Evolutionary conservation across 64 coral and sea anemone species (phyloP).

Genomic region (Orbicella faveolata): DNA sequence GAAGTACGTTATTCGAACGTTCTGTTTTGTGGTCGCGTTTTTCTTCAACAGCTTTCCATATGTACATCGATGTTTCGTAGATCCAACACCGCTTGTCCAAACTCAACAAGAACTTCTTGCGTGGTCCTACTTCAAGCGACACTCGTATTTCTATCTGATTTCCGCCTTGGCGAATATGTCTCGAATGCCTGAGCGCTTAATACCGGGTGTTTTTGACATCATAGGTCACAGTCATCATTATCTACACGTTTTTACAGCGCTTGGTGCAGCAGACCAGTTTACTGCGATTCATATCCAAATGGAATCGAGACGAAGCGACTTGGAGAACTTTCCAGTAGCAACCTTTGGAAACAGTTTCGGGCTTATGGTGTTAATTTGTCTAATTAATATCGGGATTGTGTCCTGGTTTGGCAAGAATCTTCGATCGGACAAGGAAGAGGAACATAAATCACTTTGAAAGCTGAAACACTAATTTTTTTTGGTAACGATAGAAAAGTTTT

Average conservation of each 20-base stretch:
- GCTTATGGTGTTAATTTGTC: slow-evolving; percentile 58
- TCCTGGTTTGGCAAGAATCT: slow-evolving; percentile 66
- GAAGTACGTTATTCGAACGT: slow-evolving; percentile 84
- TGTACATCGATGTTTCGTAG: slow-evolving; percentile 38
- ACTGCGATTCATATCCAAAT: slow-evolving; percentile 77
- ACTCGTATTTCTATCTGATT: slow-evolving; percentile 69
- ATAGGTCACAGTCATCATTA: slow-evolving; percentile 91
- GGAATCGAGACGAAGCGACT: slow-evolving; percentile 48
- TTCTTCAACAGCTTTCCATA: slow-evolving; percentile 82
- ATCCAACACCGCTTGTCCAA: background rate
- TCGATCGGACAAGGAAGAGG: slow-evolving; percentile 86
- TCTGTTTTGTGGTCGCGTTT: slow-evolving; percentile 77
- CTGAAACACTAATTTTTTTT: background rate
- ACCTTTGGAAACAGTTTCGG: slow-evolving; percentile 75
- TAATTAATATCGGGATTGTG: slow-evolving; percentile 69
- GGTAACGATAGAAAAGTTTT: background rate
- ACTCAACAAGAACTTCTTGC: slow-evolving; percentile 11
- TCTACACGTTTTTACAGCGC: slow-evolving; percentile 81
- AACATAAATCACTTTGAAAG: slow-evolving; percentile 56
- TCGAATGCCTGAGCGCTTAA: slow-evolving; percentile 77
- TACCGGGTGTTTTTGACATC: slow-evolving; percentile 80
- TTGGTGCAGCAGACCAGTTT: slow-evolving; percentile 83
- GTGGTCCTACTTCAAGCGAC: slow-evolving; percentile 69
- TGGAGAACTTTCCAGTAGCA: slow-evolving; percentile 43
- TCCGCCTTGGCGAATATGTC: slow-evolving; percentile 77